Base-by-base conservation (phyloP, 2,113 vertebrate genomes). In the Oreocharis arfaki region DNA sequence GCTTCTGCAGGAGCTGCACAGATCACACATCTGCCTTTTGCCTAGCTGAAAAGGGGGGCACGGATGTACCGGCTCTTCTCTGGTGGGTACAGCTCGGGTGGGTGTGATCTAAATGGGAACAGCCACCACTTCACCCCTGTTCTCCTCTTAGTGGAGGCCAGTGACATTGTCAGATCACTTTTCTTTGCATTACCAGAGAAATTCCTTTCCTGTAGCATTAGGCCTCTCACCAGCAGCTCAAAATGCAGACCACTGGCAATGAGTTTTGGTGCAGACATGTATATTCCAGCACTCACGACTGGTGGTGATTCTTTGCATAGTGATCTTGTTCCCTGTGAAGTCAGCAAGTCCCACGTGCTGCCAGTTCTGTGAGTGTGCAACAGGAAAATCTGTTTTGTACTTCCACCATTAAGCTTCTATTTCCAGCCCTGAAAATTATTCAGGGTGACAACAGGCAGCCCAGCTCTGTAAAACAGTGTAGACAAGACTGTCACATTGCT, bases 321-420 rank as follows among this genome's bases (percentile, higher is more conserved):
- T 57, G 84, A 93, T 55, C 47, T 91, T 67, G 65, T 15, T 91
- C 87, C 87, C 63, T 73, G 67, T 1, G 0, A 77, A 90, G 71
- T 75, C 81, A 89, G 84, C 86, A 93, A 92, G 47, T 46, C 87
- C 90, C 61, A 69, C 5, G 3, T 5, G 2, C 70, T 93, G 69
- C 57, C 70, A 68, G 28, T 9, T 23, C 84, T 46, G 3, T 3
- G 74, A 81, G 56, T 50, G 42, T 35, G 74, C 52, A 1, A 56
- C 71, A 52, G 81, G 49, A 94, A 97, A 94, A 90, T 80, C 37
- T 52, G 42, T 93, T 93, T 94, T 92, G 41, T 71, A 50, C n/a
- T 96, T 96, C 70, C 76, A 32, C 71, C 56, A 78, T 84, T 92
- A 94, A 68, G 18, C 56, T 84, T 86, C 82, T 85, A 61, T 91